Evolutionary conservation across 2,888 invertebrate genomes (phyloP), one percentile per base, ranked within the genome.

Genomic region (Ophion ventricosus): DNA sequence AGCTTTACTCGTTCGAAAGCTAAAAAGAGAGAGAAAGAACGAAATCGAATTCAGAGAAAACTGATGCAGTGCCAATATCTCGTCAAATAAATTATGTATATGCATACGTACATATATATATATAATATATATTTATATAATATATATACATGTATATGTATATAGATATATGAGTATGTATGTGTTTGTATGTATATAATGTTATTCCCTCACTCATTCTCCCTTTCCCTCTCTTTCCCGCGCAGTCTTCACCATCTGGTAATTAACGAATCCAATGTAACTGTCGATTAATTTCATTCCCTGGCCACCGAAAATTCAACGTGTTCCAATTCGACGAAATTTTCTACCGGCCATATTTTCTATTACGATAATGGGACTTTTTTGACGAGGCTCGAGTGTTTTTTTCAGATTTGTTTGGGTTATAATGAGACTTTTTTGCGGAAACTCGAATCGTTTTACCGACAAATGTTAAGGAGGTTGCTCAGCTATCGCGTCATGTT

Each of bases 191-290:
- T 77, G 75, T 54, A 54, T 29, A 75, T 61, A 57, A 26, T 35
- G 35, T 56, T 61, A 29, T 57, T 63, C 63, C 29, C 57, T 67
- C 40, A 29, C 29, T 70, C 69, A 23, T 64, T 67, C 73, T 14
- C 20, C 23, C 14, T 14, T 26, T 69, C 70, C 25, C 57, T 25
- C 57, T 66, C 67, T 56, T 35, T 66, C 40, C 56, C 59, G 59
- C 72, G 17, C 40, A 23, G 63, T 70, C 49, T 82, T 61, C 77
- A 85, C 70, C 89, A 87, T 87, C 85, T 87, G 86, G 90, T 92
- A 92, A 92, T 92, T 91, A 92, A 92, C 90, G 91, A 91, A 92
- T 92, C 91, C 89, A 91, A 92, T 92, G 92, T 90, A 91, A 92
- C 91, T 90, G 90, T 85, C 88, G 86, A 88, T 88, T 85, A 89